Percentiles rank a stretch among this genome's conserved stretches.
Evolutionary conservation across 2,888 invertebrate species (phyloP).

Genomic region (Drosophila imparisetae): DNA sequence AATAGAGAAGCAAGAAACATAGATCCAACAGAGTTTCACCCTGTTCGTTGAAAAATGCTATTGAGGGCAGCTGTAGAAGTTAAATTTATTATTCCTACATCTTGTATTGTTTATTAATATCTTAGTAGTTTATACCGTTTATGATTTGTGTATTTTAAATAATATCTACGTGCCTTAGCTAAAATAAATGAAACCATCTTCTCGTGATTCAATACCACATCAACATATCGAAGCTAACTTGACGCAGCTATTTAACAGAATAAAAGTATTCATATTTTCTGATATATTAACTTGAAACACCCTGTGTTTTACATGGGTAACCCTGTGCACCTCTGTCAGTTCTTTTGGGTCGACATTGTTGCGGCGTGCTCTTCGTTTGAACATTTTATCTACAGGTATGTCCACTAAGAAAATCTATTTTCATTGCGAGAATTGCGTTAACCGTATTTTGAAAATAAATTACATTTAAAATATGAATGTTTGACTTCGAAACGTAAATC

Average conservation of each 20-base stretch:
- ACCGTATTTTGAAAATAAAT: neutral
- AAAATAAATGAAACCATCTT: neutral
- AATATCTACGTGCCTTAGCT: neutral
- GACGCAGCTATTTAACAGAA: neutral
- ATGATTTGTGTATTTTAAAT: neutral
- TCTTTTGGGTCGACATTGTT: conserved; percentile 41
- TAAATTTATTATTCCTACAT: neutral
- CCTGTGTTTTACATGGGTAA: neutral
- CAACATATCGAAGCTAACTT: conserved; percentile 18
- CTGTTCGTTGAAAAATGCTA: neutral
- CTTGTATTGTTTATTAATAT: neutral
- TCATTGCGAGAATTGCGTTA: neutral
- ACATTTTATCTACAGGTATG: conserved; percentile 41
- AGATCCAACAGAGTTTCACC: too few species aligned
- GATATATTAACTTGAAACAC: neutral
- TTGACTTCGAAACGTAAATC: neutral
- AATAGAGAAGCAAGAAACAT: neutral
- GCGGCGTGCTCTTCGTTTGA: conserved; percentile 51
- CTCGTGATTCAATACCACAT: neutral
- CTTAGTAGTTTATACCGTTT: neutral
- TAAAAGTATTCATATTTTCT: neutral
- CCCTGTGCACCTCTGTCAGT: conserved; percentile 25
- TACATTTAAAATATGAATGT: neutral
- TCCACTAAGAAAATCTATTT: conserved; percentile 5
- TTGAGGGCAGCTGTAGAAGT: neutral